Evolutionary conservation across 2,797 vertebrate genomes (phyloP), one percentile per base, ranked within the genome.

Genomic region (Sylvia borin): DNA sequence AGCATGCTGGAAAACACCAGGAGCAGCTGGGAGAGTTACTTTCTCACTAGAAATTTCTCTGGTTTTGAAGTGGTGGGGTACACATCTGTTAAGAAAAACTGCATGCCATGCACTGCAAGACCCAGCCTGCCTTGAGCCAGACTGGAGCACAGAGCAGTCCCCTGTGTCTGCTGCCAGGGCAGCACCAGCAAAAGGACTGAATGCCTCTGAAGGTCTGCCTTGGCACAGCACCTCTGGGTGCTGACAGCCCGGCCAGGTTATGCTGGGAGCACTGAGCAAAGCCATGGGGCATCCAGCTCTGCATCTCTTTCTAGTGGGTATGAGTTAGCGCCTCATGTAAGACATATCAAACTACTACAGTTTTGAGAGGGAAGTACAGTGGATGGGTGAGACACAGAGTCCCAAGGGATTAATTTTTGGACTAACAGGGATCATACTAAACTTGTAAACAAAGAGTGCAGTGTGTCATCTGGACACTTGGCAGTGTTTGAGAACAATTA

Each of bases 101-200:
- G 27, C 22, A 17, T 32, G 31, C n/a, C 24, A 16, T 8, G 40
- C 20, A 20, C 72, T 29, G 62, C 48, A 67, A 64, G 70, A 61
- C 36, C 47, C 36, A 57, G 55, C 51, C 60, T 34, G 65, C 51
- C 51, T 51, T 16, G 61, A 65, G 66, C 51, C 29, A 15, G n/a
- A 58, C 38, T 20, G 43, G 47, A 76, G 32, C 0, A 2, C 51
- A 20, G 43, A 45, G n/a, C 42, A 3, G 1, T 7, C 10, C 40
- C 20, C 13, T 0, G 0, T 11, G 12, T 26, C 72, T 53, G 38
- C 58, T 53, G 38, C 47, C 73, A n/a, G 47, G 17, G 38, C 67
- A 92, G 71, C 43, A 54, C 29, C 25, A 78, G 36, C 47, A 34
- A 51, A 62, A 64, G 34, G 27, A 61, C 58, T 6, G 3, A 31